Conservation (phyloP, 2,888 invertebrate genomes). For the Drosophila ustulata region DNA sequence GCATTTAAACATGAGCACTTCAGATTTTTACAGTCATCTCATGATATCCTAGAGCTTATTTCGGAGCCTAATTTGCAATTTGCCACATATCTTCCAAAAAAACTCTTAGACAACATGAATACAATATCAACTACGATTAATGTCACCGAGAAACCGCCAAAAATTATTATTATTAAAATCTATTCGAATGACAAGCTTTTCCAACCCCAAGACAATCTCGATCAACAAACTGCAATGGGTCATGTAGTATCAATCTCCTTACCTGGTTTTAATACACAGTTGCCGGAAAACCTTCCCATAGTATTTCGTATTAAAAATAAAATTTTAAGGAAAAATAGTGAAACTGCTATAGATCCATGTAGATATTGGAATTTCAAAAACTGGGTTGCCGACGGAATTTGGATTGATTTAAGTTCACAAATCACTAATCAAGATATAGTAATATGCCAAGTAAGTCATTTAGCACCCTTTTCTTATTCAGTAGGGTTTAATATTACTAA, state of each 20-base stretch:
- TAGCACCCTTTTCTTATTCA: constrained; percentile 88
- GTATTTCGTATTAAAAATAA: constrained; percentile 67
- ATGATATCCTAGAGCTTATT: constrained; percentile 85
- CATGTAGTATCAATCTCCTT: constrained; percentile 87
- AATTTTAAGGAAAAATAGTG: not conserved
- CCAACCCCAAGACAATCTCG: constrained; percentile 84
- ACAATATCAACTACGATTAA: constrained; percentile 58
- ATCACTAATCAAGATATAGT: constrained; percentile 83
- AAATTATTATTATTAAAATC: constrained; percentile 86
- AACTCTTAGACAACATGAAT: constrained; percentile 84
- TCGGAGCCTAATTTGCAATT: constrained; percentile 86
- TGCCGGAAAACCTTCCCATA: constrained; percentile 86
- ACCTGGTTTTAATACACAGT: constrained; percentile 87
- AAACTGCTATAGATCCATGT: constrained; percentile 77
- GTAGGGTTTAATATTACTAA: constrained; percentile 68
- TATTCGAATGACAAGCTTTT: constrained; percentile 87
- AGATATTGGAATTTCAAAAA: constrained; percentile 87
- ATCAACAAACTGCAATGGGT: constrained; percentile 81
- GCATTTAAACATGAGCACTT: constrained; percentile 68
- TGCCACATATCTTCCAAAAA: constrained; percentile 86
- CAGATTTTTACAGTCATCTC: constrained; percentile 84
- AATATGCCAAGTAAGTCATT: constrained; percentile 86
- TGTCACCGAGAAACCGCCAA: constrained; percentile 65
- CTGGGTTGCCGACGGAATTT: constrained; percentile 87
- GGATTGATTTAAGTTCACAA: constrained; percentile 77